phyloP scores from a whole-genome alignment of 2,888 invertebrate genomes.

The Linnaemya vulpina region DNA sequence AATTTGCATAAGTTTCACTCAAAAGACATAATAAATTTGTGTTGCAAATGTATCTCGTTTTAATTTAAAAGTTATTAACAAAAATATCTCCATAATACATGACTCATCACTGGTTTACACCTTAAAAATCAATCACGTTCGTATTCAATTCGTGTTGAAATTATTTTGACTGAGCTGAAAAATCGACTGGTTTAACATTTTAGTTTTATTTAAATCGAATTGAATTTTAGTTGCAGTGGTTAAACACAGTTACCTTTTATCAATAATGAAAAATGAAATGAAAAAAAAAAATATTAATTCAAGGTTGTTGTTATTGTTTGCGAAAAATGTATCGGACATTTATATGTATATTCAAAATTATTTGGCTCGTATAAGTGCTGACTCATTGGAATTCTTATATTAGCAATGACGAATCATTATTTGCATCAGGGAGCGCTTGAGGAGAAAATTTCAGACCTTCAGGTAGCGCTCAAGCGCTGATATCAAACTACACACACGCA shows the following conservation, averaged over 20 bases:
- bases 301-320: slow-evolving; percentile 34
- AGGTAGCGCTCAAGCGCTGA: too few relatives aligned
- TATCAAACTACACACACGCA: too few relatives aligned
- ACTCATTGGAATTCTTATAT: too few relatives aligned
- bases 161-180: background rate
- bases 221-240: slow-evolving; percentile 24
- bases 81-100: slow-evolving; percentile 13
- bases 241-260: slow-evolving; percentile 7
- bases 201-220: slow-evolving; percentile 14
- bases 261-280: slow-evolving; percentile 9
- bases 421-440: too few relatives aligned
- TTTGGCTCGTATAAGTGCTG: too few relatives aligned
- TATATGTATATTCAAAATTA: too few relatives aligned
- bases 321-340: background rate
- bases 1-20: slow-evolving; percentile 23
- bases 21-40: background rate
- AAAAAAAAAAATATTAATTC: background rate
- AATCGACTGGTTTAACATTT: slow-evolving; percentile 25
- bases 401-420: too few relatives aligned
- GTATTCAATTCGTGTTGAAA: slow-evolving; percentile 25
- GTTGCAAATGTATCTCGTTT: background rate
- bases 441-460: too few relatives aligned
- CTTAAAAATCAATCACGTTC: slow-evolving; percentile 25
- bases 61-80: background rate
- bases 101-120: slow-evolving; percentile 42